Percentiles rank a stretch among this genome's conserved stretches.
phyloP scores from a whole-genome alignment of 2,888 invertebrate genomes.

The Alsophila aescularia region DNA sequence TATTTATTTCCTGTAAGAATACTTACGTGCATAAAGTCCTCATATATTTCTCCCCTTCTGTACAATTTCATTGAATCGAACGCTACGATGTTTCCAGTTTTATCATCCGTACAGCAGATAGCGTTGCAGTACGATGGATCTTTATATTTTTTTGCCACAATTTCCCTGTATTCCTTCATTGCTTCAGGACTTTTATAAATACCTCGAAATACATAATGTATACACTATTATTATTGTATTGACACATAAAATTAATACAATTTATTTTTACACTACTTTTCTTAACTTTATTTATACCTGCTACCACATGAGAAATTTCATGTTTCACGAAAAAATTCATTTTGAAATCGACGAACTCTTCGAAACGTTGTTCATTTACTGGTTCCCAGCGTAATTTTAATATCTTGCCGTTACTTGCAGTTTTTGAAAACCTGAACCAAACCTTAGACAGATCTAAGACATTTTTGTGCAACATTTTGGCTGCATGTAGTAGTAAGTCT shows the following conservation, averaged over 20 bases:
- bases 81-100: constrained; percentile 41
- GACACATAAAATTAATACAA: too few relatives aligned
- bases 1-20: too few relatives aligned
- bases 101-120: constrained; percentile 47
- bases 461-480: constrained; percentile 3
- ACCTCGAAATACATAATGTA: too few relatives aligned
- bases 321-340: constrained; percentile 35
- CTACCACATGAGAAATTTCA: constrained; percentile 33
- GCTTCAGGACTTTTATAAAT: constrained; percentile 42
- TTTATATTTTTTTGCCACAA: constrained; percentile 23
- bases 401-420: constrained; percentile 22
- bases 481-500: too few relatives aligned
- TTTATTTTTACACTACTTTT: too few relatives aligned
- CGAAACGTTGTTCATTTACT: constrained; percentile 32
- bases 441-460: constrained; percentile 10
- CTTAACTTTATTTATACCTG: constrained; percentile 39
- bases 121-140: constrained; percentile 30
- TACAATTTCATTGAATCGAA: constrained; percentile 33
- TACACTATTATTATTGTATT: too few relatives aligned
- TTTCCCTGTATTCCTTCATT: constrained; percentile 37
- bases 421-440: constrained; percentile 30
- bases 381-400: constrained; percentile 38
- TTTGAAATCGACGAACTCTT: constrained; percentile 39
- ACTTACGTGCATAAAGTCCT: background rate
- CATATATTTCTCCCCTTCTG: constrained; percentile 4